Conservation (phyloP, 1,140 invertebrate genomes). For the Bombus terrestris region DNA sequence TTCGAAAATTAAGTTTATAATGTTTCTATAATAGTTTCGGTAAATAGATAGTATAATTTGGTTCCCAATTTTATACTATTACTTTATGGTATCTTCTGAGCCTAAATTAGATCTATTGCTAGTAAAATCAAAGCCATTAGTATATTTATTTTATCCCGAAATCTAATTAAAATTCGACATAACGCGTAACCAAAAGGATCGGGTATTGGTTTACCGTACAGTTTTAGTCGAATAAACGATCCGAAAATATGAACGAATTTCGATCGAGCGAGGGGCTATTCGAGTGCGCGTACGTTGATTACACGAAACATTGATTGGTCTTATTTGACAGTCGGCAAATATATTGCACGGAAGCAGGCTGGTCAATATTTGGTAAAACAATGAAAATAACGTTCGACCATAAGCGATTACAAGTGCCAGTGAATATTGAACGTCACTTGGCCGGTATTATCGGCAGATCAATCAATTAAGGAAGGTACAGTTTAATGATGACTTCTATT, state of each 20-base stretch:
- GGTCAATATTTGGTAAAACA: conserved; percentile 47
- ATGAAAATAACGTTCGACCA: conserved; percentile 42
- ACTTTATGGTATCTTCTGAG: no score
- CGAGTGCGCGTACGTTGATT: conserved; percentile 26
- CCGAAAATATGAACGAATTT: conserved; percentile 41
- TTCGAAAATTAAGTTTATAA: no score
- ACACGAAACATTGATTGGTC: conserved; percentile 50
- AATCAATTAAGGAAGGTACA: conserved; percentile 14
- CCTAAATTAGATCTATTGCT: no score
- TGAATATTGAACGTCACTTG: conserved; percentile 26
- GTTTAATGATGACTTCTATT: conserved; percentile 19
- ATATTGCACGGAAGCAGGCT: conserved; percentile 32
- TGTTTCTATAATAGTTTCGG: no score
- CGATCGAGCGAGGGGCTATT: background rate
- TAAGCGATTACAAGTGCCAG: conserved; percentile 20
- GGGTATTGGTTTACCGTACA: background rate
- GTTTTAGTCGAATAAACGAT: background rate
- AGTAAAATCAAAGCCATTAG: no score
- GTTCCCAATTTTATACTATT: no score
- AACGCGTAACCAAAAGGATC: background rate
- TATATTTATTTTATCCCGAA: no score
- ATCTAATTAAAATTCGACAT: background rate
- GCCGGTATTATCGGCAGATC: conserved; percentile 20
- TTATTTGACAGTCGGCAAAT: conserved; percentile 47
- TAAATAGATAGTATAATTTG: no score